phyloP scores from a whole-genome alignment of 92 coral and sea anemone species.

The Pocillopora grandis region DNA sequence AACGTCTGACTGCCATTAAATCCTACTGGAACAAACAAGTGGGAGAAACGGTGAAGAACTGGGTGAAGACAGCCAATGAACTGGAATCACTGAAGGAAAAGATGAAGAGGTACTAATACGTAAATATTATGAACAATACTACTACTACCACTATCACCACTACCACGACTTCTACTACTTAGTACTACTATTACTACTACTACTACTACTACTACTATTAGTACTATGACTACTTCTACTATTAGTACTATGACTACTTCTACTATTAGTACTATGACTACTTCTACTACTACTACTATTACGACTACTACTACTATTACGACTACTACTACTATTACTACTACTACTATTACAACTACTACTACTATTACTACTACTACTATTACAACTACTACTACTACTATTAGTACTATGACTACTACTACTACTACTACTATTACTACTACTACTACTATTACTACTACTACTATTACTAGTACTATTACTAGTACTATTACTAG shows the following conservation, averaged over 20 bases:
- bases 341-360: neutral
- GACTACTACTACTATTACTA: neutral
- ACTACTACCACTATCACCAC: neutral
- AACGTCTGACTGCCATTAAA: neutral
- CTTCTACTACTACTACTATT: neutral
- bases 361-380: neutral
- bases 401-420: neutral
- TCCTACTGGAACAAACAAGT: constrained; percentile 29
- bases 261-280: neutral
- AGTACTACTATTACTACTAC: neutral
- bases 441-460: neutral
- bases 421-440: neutral
- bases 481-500: neutral
- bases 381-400: too few relatives aligned
- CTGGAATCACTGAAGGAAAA: neutral
- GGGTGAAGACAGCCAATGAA: constrained; percentile 4
- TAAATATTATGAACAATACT: neutral
- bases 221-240: neutral
- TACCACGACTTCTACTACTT: neutral
- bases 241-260: neutral
- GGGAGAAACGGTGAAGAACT: constrained; percentile 6
- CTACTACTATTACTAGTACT: neutral
- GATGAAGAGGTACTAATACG: constrained; percentile 12
- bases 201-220: neutral
- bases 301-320: neutral